phyloP scores from a whole-genome alignment of 2,113 vertebrate species.

The Chlorocebus sabaeus region DNA sequence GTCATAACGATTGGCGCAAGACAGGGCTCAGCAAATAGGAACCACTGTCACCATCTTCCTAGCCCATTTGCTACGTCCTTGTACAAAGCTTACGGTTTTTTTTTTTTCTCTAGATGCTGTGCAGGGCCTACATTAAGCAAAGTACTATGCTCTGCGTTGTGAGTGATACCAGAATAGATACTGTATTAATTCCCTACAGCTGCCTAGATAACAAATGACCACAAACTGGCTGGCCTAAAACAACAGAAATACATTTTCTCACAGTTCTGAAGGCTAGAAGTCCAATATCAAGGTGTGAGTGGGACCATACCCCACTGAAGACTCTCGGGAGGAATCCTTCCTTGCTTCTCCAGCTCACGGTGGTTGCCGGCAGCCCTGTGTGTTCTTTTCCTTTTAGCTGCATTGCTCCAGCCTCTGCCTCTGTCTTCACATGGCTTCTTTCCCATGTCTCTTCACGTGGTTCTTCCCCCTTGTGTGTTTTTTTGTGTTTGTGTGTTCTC shows the following conservation, averaged over 20 bases:
- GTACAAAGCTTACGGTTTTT: background rate
- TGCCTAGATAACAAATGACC: background rate
- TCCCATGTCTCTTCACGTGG: background rate
- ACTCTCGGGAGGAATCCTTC: background rate
- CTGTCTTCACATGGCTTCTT: background rate
- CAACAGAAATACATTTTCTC: background rate
- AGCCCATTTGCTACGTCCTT: background rate
- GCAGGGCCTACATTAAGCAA: background rate
- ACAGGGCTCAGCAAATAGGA: background rate
- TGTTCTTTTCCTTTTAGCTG: background rate
- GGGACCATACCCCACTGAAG: background rate
- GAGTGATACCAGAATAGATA: background rate
- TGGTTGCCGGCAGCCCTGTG: background rate
- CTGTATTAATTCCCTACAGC: background rate
- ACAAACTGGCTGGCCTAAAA: background rate
- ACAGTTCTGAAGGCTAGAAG: background rate
- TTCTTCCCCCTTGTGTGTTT: background rate
- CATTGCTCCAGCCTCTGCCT: background rate
- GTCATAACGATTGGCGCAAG: background rate
- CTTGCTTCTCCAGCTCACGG: background rate
- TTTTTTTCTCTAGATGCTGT: background rate
- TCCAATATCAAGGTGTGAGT: background rate
- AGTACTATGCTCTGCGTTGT: background rate
- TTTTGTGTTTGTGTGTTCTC: background rate
- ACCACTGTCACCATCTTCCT: background rate